Base-by-base conservation (phyloP, 2,113 vertebrate species). In the Caranx melampygus region DNA sequence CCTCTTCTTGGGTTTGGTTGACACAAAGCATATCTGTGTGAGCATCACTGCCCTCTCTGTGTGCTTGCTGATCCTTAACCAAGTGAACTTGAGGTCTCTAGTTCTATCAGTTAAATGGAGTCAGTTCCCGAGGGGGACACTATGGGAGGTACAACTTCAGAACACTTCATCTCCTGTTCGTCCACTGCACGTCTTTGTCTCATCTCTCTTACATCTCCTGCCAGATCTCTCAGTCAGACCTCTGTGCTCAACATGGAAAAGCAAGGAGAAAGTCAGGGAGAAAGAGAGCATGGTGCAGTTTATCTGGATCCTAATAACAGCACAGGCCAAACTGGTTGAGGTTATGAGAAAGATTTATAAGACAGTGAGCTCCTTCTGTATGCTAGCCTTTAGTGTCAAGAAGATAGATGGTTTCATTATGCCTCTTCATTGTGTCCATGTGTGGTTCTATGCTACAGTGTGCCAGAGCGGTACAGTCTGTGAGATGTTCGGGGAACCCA, bases 401-500 rank as follows among this genome's bases (percentile, higher is more conserved):
- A 91, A 89, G 87, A 92, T 79, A 61, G 78, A 88, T 85, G 51
- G 74, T 78, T 83, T 88, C 76, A 93, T 91, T 83, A 86, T 64
- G 80, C 57, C 47, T 59, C 61, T 51, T 90, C 83, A 92, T 88
- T 86, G 81, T 81, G 79, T 91, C 85, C 72, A 79, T 90, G 88
- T 87, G 90, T 90, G 73, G 67, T 55, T 74, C 73, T 40, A 26
- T 2, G 4, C 20, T 64, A 51, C 40, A 77, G 52, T 68, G 61
- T 79, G 60, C 75, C 74, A 82, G 76, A 81, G 73, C 9, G n/a
- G 49, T 45, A 47, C 37, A 70, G 69, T 65, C 31, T 14, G 59
- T 3, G 66, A 82, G 78, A 64, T 20, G 49, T 79, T 65, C 34
- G 2, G 57, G 64, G 65, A 69, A 78, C 57, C 49, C 37, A 47